Conservation (phyloP, 1,140 invertebrate genomes). For the Chrysopa pallens region DNA sequence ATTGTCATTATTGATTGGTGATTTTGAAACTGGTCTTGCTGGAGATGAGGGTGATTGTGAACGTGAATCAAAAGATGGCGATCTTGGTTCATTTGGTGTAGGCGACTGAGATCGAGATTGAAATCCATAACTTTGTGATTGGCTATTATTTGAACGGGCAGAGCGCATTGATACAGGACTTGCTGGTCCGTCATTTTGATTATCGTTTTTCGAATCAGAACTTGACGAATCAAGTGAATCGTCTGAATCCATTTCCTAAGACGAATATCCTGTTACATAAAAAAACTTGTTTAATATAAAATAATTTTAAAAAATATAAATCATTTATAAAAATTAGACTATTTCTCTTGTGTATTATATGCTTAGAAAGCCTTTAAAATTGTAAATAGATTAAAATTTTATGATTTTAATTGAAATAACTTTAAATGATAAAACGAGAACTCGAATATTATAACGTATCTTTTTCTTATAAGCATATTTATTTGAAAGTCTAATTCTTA, state of each 20-base stretch:
- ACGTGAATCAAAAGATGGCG: not conserved
- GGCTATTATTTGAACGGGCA: not conserved
- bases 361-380: not conserved
- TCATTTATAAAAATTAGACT: not conserved
- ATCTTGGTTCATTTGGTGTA: not conserved
- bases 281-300: not conserved
- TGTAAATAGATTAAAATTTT: not conserved
- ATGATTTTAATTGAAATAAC: not conserved
- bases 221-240: constrained; percentile 19
- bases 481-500: no score
- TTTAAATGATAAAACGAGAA: no score
- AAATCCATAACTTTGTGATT: no score
- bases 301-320: not conserved
- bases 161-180: not conserved
- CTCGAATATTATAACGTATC: no score
- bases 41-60: not conserved
- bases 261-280: not conserved
- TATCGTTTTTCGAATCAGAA: constrained; percentile 12
- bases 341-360: not conserved
- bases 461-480: no score
- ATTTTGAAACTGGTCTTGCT: constrained; percentile 1
- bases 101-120: no score
- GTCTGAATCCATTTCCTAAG: constrained; percentile 18
- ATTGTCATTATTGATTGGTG: constrained; percentile 3
- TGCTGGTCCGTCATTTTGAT: constrained; percentile 3